These are phyloP conservation scores for Heliconius charithonia DNA, from an alignment of 2,888 invertebrate species.

Conservation along the genomic window DNA sequence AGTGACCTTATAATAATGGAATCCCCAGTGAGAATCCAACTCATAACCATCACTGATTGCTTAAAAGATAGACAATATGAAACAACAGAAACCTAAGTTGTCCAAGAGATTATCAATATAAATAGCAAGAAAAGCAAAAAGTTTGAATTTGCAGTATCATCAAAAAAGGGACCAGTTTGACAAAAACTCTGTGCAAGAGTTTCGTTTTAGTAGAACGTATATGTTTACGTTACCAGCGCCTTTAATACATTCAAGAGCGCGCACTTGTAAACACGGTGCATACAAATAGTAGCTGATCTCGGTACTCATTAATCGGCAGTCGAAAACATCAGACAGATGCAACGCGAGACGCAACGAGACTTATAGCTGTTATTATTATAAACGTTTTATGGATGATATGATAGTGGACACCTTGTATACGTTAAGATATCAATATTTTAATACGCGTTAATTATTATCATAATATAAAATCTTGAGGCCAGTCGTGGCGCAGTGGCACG, in stretches of 20 bases:
- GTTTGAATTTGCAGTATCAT: not conserved
- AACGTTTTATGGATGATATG: not conserved
- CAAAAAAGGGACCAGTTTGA: constrained; percentile 22
- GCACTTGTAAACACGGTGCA: constrained; percentile 28
- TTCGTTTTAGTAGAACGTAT: not conserved
- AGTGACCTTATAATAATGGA: not conserved
- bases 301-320: constrained; percentile 1
- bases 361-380: constrained; percentile 7
- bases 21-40: not conserved
- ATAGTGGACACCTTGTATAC: not conserved
- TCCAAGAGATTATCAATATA: not conserved
- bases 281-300: constrained; percentile 25
- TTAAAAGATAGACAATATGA: not conserved
- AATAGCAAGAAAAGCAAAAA: not conserved
- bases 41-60: not conserved
- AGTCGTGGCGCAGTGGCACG: too few relatives aligned
- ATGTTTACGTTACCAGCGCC: constrained; percentile 21
- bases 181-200: constrained; percentile 21
- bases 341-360: not conserved
- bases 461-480: not conserved
- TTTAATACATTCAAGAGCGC: constrained; percentile 24
- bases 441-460: not conserved
- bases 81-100: not conserved
- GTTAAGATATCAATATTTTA: not conserved
- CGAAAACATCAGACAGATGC: constrained; percentile 13